A percentile compares a stretch with the other conserved stretches of the same genome.
phyloP scores from a whole-genome alignment of 2,797 vertebrate genomes.

The Sebastes aleutianus region DNA sequence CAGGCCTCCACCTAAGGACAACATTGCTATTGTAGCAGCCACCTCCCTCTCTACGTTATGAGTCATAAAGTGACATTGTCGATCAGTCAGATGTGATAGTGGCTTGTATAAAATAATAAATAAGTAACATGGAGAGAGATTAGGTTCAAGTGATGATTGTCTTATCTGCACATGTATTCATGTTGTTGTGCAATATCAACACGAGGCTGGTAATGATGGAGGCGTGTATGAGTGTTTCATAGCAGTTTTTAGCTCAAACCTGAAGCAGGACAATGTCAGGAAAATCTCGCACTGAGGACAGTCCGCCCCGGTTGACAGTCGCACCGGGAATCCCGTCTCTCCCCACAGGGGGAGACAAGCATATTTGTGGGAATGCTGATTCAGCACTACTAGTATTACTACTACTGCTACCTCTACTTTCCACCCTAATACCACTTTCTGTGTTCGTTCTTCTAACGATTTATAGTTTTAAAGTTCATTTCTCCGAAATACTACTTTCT shows the following conservation, averaged over 20 bases:
- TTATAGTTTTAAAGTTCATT: too few relatives aligned
- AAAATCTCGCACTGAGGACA: not conserved
- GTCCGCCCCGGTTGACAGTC: too few relatives aligned
- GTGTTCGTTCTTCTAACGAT: too few relatives aligned
- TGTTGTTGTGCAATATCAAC: not conserved
- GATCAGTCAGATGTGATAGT: not conserved
- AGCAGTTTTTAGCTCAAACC: not conserved
- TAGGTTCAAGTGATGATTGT: not conserved
- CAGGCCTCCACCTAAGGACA: conserved; percentile 49
- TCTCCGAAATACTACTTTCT: too few relatives aligned
- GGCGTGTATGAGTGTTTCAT: not conserved
- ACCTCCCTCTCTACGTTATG: not conserved
- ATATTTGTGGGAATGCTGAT: too few relatives aligned
- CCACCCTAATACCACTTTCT: too few relatives aligned
- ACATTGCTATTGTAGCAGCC: conserved; percentile 35
- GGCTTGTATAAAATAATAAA: not conserved
- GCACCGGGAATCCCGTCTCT: too few relatives aligned
- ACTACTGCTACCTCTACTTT: too few relatives aligned
- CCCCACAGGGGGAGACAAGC: too few relatives aligned
- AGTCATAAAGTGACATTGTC: conserved; percentile 6
- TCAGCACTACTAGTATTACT: too few relatives aligned
- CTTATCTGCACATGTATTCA: not conserved
- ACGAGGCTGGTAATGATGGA: not conserved
- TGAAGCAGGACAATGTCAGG: not conserved
- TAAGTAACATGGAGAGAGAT: not conserved